Evolutionary conservation across 2,113 vertebrate species (phyloP).

Genomic region (Orientallactaga bullata): DNA sequence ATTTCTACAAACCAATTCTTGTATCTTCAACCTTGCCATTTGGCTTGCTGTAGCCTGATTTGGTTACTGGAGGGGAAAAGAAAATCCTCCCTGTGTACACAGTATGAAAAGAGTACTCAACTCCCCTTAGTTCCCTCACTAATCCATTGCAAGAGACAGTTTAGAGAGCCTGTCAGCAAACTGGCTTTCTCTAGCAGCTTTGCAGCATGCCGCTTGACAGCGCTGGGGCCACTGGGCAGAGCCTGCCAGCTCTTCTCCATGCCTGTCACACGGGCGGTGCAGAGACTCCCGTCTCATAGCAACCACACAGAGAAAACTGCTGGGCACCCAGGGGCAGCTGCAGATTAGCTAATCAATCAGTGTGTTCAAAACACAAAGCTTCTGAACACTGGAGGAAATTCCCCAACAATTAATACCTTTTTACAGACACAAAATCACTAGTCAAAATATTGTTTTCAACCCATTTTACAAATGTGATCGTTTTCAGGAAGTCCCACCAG

Average conservation of each 20-base stretch:
- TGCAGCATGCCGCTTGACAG: slow-evolving; percentile 58
- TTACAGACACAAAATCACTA: slow-evolving; percentile 46
- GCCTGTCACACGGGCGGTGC: neutral
- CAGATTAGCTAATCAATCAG: slow-evolving; percentile 56
- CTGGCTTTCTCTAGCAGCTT: neutral
- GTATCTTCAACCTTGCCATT: neutral
- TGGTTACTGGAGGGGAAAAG: neutral
- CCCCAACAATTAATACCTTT: slow-evolving; percentile 60
- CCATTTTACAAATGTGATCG: slow-evolving; percentile 49
- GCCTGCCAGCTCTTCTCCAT: neutral
- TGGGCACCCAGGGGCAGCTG: slow-evolving; percentile 43
- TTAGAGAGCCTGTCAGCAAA: neutral
- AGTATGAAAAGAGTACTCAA: neutral
- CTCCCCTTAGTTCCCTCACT: neutral
- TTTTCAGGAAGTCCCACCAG: neutral
- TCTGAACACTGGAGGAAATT: slow-evolving; percentile 44
- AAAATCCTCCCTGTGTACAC: neutral
- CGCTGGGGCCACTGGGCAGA: slow-evolving; percentile 44
- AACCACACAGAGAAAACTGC: slow-evolving; percentile 47
- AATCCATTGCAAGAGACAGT: neutral
- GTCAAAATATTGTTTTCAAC: slow-evolving; percentile 70
- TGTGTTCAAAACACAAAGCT: slow-evolving; percentile 56
- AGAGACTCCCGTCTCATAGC: slow-evolving; percentile 52
- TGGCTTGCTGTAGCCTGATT: neutral
- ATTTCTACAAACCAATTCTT: neutral